Evolutionary conservation across 2,797 vertebrate species (phyloP).

Genomic region (Pantherophis vulpinus): DNA sequence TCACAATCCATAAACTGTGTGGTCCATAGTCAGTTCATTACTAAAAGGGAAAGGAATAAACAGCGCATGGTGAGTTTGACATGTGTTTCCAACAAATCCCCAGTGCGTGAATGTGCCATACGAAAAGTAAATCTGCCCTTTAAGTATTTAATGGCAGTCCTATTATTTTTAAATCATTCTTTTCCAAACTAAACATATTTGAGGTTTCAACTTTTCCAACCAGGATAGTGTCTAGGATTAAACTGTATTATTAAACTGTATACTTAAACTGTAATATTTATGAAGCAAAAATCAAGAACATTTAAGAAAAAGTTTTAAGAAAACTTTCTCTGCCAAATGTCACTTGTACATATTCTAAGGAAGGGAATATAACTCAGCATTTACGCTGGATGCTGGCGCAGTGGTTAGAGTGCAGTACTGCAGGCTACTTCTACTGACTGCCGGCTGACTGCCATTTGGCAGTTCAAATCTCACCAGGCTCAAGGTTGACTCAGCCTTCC

Average conservation of each 20-base stretch:
- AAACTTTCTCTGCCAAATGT: background rate
- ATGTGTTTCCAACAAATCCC: too few species aligned
- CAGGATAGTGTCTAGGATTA: background rate
- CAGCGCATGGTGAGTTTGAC: too few species aligned
- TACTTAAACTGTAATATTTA: background rate
- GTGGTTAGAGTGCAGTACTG: too few species aligned
- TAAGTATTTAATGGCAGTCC: background rate
- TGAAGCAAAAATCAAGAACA: conserved; percentile 8
- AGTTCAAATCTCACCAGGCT: too few species aligned
- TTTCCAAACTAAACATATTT: background rate
- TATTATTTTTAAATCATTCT: background rate
- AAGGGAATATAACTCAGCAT: background rate
- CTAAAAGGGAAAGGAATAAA: too few species aligned
- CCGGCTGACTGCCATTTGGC: too few species aligned
- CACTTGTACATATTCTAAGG: background rate
- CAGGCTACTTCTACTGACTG: too few species aligned
- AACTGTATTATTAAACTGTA: background rate
- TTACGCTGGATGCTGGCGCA: too few species aligned
- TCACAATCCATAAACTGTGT: too few species aligned
- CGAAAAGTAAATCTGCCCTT: background rate
- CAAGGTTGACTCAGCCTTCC: too few species aligned
- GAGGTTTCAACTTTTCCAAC: background rate
- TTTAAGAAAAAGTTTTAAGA: background rate
- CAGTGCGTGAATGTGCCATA: background rate
- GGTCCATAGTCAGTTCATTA: too few species aligned